Conservation (phyloP, 2,797 vertebrate species). For the Sebastes reedi region DNA sequence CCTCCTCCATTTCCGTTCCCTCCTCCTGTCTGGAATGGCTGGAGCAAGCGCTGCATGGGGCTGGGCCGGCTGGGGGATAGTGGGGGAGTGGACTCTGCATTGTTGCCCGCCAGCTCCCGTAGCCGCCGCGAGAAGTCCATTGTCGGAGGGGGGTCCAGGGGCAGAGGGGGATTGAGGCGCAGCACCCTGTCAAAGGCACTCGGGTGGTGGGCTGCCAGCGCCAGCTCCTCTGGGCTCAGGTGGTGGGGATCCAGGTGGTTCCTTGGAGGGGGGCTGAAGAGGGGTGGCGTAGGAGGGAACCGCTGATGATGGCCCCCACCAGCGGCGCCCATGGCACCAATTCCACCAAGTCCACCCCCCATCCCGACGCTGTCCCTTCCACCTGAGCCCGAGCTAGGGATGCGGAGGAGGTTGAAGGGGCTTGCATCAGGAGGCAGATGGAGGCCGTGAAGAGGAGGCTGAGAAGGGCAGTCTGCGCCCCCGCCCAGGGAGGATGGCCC, state of each 20-base stretch:
- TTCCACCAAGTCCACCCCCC: constrained; percentile 73
- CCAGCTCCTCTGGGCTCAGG: constrained; percentile 98
- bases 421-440: constrained; percentile 98
- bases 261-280: constrained; percentile 98
- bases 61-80: constrained; percentile 96
- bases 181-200: constrained; percentile 99
- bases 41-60: constrained; percentile 99
- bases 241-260: constrained; percentile 98
- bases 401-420: constrained; percentile 98
- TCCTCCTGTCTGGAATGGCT: constrained; percentile 94
- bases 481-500: constrained; percentile 91
- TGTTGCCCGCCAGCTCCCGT: constrained; percentile 98
- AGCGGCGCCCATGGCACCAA: constrained; percentile 79
- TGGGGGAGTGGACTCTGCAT: constrained; percentile 92
- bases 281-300: constrained; percentile 97
- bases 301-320: constrained; percentile 89
- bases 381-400: constrained; percentile 95
- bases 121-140: constrained; percentile 99
- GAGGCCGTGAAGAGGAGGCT: constrained; percentile 97
- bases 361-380: constrained; percentile 88
- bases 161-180: constrained; percentile 98
- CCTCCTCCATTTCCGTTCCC: constrained; percentile 58
- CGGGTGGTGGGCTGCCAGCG: constrained; percentile 98
- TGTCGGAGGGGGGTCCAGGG: constrained; percentile 96
- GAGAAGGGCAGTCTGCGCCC: constrained; percentile 94